phyloP scores from a whole-genome alignment of 2,888 invertebrate species.

The Lasioglossum leucozonium region DNA sequence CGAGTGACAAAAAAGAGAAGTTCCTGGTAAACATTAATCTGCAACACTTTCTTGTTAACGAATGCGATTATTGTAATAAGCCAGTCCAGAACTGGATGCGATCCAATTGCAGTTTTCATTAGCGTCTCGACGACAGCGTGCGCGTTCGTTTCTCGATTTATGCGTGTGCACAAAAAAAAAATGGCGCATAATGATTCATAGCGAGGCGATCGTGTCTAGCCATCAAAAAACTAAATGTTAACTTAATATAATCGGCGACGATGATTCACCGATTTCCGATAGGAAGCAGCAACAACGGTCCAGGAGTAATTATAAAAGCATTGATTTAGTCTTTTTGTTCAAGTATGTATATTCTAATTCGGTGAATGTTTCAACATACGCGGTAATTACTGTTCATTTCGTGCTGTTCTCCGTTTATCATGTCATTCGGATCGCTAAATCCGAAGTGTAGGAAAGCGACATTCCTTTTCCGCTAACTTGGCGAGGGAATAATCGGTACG shows the following conservation, averaged over 20 bases:
- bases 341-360: neutral
- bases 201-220: neutral
- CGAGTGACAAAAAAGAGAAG: neutral
- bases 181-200: neutral
- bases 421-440: neutral
- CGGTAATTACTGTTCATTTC: neutral
- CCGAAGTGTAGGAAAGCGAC: neutral
- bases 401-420: neutral
- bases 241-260: neutral
- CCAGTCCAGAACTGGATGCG: neutral
- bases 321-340: neutral
- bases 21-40: neutral
- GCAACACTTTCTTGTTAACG: neutral
- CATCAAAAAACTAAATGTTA: neutral
- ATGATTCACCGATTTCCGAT: constrained; percentile 29
- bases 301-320: neutral
- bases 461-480: neutral
- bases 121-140: neutral
- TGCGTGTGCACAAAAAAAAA: neutral
- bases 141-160: neutral
- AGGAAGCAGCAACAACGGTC: constrained; percentile 20
- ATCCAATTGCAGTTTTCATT: constrained; percentile 22
- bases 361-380: neutral
- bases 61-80: neutral
- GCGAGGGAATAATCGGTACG: neutral